phyloP scores from a whole-genome alignment of 1,140 invertebrate species.

The Cyphomyrmex costatus region DNA sequence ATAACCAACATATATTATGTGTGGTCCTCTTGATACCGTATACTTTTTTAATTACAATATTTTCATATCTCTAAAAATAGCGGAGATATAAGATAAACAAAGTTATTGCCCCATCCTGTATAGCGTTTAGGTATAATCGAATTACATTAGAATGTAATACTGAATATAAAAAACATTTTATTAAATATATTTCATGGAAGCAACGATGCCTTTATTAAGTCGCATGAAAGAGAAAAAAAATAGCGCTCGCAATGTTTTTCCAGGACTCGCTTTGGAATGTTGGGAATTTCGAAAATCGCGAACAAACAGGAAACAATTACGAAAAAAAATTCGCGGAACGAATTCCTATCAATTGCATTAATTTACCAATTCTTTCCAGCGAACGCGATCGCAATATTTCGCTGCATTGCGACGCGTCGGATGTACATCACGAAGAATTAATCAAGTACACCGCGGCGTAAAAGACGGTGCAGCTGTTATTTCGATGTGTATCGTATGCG shows the following conservation, averaged over 20 bases:
- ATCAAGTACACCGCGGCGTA: slow-evolving; percentile 29
- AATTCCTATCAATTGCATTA: slow-evolving; percentile 26
- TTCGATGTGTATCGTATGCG: slow-evolving; percentile 8
- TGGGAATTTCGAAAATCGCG: slow-evolving; percentile 10
- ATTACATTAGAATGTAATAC: not conserved
- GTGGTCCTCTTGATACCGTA: too few relatives aligned
- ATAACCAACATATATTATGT: too few relatives aligned
- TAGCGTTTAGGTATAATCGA: too few relatives aligned
- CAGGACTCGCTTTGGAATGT: not conserved
- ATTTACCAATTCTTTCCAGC: not conserved
- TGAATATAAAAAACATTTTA: not conserved
- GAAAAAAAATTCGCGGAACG: slow-evolving; percentile 30
- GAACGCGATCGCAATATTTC: slow-evolving; percentile 10
- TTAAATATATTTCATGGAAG: slow-evolving; percentile 26
- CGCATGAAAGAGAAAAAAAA: not conserved
- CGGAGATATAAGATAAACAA: too few relatives aligned
- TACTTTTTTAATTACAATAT: too few relatives aligned
- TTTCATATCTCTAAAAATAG: too few relatives aligned
- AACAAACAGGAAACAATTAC: not conserved
- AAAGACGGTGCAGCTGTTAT: slow-evolving; percentile 32
- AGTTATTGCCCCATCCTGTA: too few relatives aligned
- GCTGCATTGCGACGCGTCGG: not conserved
- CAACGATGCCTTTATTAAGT: slow-evolving; percentile 19
- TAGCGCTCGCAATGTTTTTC: slow-evolving; percentile 2
- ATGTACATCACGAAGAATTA: slow-evolving; percentile 10